Base-by-base conservation (phyloP, 2,888 invertebrate species). In the Listrodromus nycthemerus region DNA sequence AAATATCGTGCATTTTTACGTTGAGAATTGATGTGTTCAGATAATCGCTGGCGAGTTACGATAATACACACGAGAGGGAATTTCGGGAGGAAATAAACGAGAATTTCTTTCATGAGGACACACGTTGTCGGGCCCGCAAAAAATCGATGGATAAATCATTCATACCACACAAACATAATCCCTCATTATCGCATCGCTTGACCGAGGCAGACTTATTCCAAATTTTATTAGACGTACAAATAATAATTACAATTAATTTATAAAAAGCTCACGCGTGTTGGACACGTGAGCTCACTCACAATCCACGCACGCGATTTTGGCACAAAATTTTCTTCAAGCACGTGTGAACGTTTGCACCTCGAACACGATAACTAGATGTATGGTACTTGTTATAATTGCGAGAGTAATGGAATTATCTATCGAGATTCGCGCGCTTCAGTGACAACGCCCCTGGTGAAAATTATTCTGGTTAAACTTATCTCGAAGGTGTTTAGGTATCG, bases 231-330 rank as follows among this genome's bases (percentile, higher is more conserved):
- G 33, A 80, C 37, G 65, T 52, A 37, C n/a, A 55, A 70, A 61
- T 19, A 61, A 58, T 13, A 41, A 73, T 73, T 50, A 27, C 21
- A 8, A 55, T 55, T 55, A 24, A 21, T 24, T n/a, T n/a, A n/a
- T n/a, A n/a, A 19, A 79, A 75, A 67, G 45, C 41, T 45, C 80
- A 67, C 73, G 41, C 61, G 67, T 76, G 71, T 73, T 48, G 65
- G 74, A 77, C 81, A 84, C 81, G 83, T 77, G 81, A 77, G 80
- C 63, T 83, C 75, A 82, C 77, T 81, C 81, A 71, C 77, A 77
- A 74, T 75, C 78, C 86, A 86, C 85, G 86, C 86, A 86, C 84
- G 86, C 86, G 80, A 83, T 85, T 84, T 79, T 83, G 30, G 81
- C 84, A 85, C 87, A 73, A 82, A 63, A 71, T 61, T 52, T 76